Conservation (phyloP, 2,113 vertebrate species). For the Calidris pugnax region DNA sequence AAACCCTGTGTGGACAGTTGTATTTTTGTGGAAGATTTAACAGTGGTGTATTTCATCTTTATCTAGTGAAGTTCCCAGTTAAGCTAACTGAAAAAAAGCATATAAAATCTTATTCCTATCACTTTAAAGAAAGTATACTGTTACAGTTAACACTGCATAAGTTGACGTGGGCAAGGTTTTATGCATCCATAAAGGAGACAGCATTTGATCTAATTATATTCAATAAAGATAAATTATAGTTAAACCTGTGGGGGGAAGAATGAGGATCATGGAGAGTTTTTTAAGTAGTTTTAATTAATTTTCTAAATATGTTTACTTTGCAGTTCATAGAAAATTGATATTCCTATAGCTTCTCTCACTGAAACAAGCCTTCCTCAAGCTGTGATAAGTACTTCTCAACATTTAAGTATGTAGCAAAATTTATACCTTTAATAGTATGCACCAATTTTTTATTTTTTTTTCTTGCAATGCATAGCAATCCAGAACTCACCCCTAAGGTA, state of each 20-base stretch:
- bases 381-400: constrained; percentile 54
- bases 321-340: constrained; percentile 30
- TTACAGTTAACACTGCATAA: background rate
- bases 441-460: background rate
- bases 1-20: background rate
- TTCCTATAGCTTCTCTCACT: constrained; percentile 30
- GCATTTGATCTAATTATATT: constrained; percentile 33
- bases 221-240: constrained; percentile 44
- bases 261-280: constrained; percentile 33
- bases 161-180: background rate
- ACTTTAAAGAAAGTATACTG: background rate
- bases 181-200: background rate
- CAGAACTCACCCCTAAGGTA: background rate
- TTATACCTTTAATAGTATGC: constrained; percentile 3
- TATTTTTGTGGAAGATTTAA: background rate
- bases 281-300: constrained; percentile 58
- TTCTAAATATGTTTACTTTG: constrained; percentile 58
- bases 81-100: background rate
- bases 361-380: constrained; percentile 50
- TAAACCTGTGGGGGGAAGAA: constrained; percentile 3
- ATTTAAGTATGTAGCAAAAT: background rate
- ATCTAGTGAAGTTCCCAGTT: background rate
- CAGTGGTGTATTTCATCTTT: background rate
- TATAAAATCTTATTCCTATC: background rate
- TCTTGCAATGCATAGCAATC: background rate